Evolutionary conservation across 2,113 vertebrate genomes (phyloP).

Genomic region (Coryphaenoides rupestris): DNA sequence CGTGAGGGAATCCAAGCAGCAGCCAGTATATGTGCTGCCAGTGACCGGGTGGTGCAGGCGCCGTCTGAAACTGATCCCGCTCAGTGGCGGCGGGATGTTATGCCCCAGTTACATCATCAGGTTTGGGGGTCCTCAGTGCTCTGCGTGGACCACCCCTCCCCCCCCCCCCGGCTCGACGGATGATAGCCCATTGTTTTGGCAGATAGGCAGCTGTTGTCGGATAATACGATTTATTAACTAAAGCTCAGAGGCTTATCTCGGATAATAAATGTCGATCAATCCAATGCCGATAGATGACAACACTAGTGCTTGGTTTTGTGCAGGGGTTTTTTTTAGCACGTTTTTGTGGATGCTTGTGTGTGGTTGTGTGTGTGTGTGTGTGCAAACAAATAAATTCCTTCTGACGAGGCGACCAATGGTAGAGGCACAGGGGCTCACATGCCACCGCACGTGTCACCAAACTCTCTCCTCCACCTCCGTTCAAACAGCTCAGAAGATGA

Average conservation of each 20-base stretch:
- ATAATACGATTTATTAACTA: slow-evolving; percentile 31
- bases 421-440: slow-evolving; percentile 46
- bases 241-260: slow-evolving; percentile 19
- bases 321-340: too few species aligned
- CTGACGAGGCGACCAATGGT: slow-evolving; percentile 42
- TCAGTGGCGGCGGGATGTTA: slow-evolving; percentile 41
- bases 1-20: background rate
- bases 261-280: slow-evolving; percentile 7
- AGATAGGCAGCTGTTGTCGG: slow-evolving; percentile 53
- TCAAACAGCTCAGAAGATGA: too few species aligned
- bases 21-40: slow-evolving; percentile 1
- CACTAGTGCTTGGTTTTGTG: background rate
- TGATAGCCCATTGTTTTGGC: slow-evolving; percentile 44
- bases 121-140: slow-evolving; percentile 50
- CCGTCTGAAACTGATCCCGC: slow-evolving; percentile 18
- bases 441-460: slow-evolving; percentile 41
- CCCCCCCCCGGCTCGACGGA: too few species aligned
- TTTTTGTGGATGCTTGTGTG: too few species aligned
- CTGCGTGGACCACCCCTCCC: slow-evolving; percentile 29
- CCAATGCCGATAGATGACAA: background rate
- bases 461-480: background rate
- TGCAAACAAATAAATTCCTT: too few species aligned
- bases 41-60: background rate
- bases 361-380: too few species aligned
- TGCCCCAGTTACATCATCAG: slow-evolving; percentile 58